These are phyloP conservation scores for Atherinomorus stipes DNA, from an alignment of 2,113 vertebrate species.

Conservation along the genomic window DNA sequence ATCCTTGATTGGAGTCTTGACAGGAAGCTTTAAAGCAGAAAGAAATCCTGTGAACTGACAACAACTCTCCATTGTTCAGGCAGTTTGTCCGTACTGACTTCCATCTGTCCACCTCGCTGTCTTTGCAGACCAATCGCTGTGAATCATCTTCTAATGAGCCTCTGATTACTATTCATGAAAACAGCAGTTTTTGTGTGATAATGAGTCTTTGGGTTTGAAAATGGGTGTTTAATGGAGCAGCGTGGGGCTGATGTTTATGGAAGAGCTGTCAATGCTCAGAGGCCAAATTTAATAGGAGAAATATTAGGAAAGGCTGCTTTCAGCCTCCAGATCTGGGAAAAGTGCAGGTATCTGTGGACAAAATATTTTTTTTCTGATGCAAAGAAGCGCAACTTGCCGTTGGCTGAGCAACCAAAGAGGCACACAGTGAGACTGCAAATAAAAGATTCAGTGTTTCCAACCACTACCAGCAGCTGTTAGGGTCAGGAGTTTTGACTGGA, in stretches of 20 bases:
- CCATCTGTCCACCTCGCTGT: slow-evolving; percentile 2
- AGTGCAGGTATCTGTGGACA: neutral
- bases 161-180: slow-evolving; percentile 32
- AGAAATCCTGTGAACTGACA: neutral
- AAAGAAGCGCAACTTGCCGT: slow-evolving; percentile 14
- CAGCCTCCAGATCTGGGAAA: neutral
- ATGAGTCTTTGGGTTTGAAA: slow-evolving; percentile 38
- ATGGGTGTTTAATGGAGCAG: slow-evolving; percentile 32
- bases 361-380: neutral
- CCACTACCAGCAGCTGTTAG: too few relatives aligned
- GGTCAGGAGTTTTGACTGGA: too few relatives aligned
- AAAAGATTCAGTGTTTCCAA: neutral
- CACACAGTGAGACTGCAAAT: neutral
- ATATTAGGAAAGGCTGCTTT: neutral
- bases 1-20: neutral
- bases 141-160: slow-evolving; percentile 21
- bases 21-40: neutral
- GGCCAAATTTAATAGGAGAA: neutral
- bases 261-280: slow-evolving; percentile 30
- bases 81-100: too few relatives aligned
- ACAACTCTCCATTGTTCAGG: neutral
- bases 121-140: slow-evolving; percentile 7
- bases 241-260: slow-evolving; percentile 26
- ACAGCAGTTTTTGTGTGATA: slow-evolving; percentile 46
- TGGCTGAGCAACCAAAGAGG: neutral